A percentile compares a stretch with the other conserved stretches of the same genome.
Conservation (phyloP, 2,888 invertebrate genomes). For the Muschampia plurimacula region DNA sequence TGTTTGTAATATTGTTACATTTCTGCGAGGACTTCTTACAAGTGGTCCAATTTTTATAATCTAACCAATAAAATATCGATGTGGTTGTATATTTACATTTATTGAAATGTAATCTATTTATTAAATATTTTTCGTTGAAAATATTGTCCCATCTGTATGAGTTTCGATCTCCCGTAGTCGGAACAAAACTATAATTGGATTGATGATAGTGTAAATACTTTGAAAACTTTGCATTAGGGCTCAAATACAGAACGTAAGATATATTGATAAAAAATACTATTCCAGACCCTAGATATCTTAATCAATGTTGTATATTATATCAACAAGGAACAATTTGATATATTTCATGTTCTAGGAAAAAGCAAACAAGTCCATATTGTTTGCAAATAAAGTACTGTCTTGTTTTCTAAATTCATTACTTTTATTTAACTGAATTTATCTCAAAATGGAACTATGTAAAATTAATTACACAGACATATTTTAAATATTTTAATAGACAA, state of each 20-base stretch:
- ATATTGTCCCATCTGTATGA: conserved; percentile 60
- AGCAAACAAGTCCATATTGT: neutral
- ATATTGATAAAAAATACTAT: conserved; percentile 1
- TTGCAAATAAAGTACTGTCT: conserved; percentile 27
- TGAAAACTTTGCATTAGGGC: conserved; percentile 4
- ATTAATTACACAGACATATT: conserved; percentile 5
- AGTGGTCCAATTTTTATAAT: conserved; percentile 85
- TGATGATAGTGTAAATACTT: conserved; percentile 17
- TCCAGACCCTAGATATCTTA: conserved; percentile 8
- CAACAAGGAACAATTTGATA: neutral
- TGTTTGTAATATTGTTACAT: conserved; percentile 85
- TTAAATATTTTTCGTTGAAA: conserved; percentile 80
- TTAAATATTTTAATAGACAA: conserved; percentile 39
- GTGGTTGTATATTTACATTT: conserved; percentile 86
- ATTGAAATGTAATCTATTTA: conserved; percentile 84
- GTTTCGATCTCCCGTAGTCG: conserved; percentile 11
- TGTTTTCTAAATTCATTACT: conserved; percentile 26
- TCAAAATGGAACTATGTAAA: neutral
- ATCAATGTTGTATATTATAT: conserved; percentile 1
- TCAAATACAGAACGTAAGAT: conserved; percentile 6
- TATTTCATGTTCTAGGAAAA: conserved; percentile 8
- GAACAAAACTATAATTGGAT: conserved; percentile 1
- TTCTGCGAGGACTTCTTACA: conserved; percentile 79
- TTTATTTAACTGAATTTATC: conserved; percentile 22
- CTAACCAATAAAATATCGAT: conserved; percentile 86